Percentiles rank a stretch among this genome's conserved stretches.
These are phyloP conservation scores for Theretra japonica DNA, from an alignment of 2,888 invertebrate species.

Conservation along the genomic window DNA sequence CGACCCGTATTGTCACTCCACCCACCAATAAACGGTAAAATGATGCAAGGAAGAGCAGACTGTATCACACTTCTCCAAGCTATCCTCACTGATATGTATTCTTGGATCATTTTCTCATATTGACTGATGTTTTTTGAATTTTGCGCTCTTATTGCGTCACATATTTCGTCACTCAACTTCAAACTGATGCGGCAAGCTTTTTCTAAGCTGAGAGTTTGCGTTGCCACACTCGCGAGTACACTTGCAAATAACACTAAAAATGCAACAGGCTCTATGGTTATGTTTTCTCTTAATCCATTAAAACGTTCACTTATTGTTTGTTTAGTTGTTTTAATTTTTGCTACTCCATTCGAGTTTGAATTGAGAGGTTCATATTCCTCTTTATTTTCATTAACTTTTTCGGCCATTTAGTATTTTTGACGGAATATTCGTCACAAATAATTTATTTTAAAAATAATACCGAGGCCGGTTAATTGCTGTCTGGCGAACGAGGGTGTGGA, in stretches of 20 bases:
- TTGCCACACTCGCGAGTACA: conserved; percentile 85
- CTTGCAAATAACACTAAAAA: conserved; percentile 47
- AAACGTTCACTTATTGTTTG: conserved; percentile 35
- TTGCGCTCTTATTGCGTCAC: conserved; percentile 87
- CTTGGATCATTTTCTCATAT: conserved; percentile 84
- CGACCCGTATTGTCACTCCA: conserved; percentile 86
- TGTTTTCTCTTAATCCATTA: conserved; percentile 35
- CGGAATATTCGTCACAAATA: not conserved
- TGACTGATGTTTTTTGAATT: conserved; percentile 69
- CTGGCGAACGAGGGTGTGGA: not conserved
- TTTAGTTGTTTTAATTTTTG: conserved; percentile 18
- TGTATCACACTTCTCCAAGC: conserved; percentile 91
- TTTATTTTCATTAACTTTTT: not conserved
- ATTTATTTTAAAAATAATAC: not conserved
- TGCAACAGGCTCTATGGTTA: conserved; percentile 53
- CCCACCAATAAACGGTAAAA: conserved; percentile 90
- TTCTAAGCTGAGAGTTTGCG: conserved; percentile 90
- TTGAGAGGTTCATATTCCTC: not conserved
- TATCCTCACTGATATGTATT: conserved; percentile 87
- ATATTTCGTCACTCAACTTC: conserved; percentile 86
- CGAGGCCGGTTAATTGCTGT: not conserved
- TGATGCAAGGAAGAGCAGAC: conserved; percentile 88
- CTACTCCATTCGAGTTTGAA: conserved; percentile 5
- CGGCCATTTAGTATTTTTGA: not conserved
- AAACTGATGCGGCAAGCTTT: conserved; percentile 92